Base-by-base conservation (phyloP, 1,140 invertebrate genomes). In the Lasioglossum albipes region DNA sequence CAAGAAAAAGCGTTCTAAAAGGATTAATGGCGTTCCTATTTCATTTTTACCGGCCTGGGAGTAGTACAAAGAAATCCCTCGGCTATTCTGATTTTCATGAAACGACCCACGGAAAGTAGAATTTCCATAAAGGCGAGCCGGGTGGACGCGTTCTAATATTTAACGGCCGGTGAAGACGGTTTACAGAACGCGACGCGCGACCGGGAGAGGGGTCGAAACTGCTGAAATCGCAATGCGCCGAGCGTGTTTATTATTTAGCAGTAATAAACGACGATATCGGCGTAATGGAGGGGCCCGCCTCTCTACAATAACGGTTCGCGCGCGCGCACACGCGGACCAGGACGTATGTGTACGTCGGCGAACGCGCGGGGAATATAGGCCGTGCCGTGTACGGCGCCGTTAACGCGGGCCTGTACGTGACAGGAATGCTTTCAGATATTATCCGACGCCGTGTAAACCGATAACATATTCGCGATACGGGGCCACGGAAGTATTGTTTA, bases 341-440 rank as follows among this genome's bases (percentile, higher is more conserved):
- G 45, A 13, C 45, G 45, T 49, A 2, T 49, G 45, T 45, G 42
- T 67, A 49, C 45, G 68, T 57, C 54, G 7, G 49, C 16, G 22
- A 76, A 75, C 36, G 36, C 36, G 36, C 36, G 52, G 54, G 36
- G 57, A 72, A 79, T 72, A n/a, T 72, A 79, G 69, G 45, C 69
- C 67, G 67, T 36, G 5, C 13, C 16, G 57, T 36, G 31, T 45
- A 36, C 74, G 49, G n/a, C 74, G 49, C 18, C 42, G 59, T 70
- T 71, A 78, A 78, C 68, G 59, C 67, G 54, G 36, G 7, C 66
- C 45, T 77, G 75, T 70, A 62, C 66, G 57, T 62, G 76, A 72
- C 69, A 72, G 61, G 31, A 41, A 42, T 49, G 76, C 57, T 79
- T 79, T 65, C 76, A 72, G 76, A 79, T 72, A 72, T 79, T 79